Base-by-base conservation (phyloP, 1,140 invertebrate genomes). In the Ditylenchus dipsaci region DNA sequence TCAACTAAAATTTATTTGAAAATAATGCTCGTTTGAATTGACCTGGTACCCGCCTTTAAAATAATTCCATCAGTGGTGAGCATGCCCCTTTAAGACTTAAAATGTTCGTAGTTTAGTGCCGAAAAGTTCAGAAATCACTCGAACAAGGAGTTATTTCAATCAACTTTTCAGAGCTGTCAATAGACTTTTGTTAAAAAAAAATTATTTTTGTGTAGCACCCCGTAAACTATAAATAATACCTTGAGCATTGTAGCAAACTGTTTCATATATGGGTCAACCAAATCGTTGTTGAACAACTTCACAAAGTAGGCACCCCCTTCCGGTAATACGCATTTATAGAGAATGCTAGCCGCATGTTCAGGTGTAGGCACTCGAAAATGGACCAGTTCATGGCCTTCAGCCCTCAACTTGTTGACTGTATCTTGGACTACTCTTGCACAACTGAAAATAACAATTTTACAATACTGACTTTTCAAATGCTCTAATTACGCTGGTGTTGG, bases 261-360 rank as follows among this genome's bases (percentile, higher is more conserved):
- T 26, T 72, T 78, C 69, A 82, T 65, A 45, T 82, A 71, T 38
- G 53, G 43, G 63, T 82, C 80, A n/a, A 80, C 71, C 15, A 76
- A 19, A 43, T 82, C 78, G 11, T 68, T 49, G 26, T 23, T 26
- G 56, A 78, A 82, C 21, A 82, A 27, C 19, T 79, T 67, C 21
- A 59, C 57, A 26, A 81, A 29, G 59, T 43, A 82, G 15, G 38
- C 57, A 23, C 80, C 80, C 19, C 79, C 79, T 43, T 82, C 80
- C 11, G 81, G 61, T 45, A 81, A 17, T 23, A 82, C 45, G 23
- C 62, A 62, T 61, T 78, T 79, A 62, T 63, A 82, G 29, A 79
- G 64, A 29, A 77, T 45, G 33, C 23, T 27, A 23, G 71, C 74
- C 27, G 69, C 69, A 0, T 75, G n/a, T 3, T 75, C 57, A 0